Evolutionary conservation across 1,140 invertebrate species (phyloP), one percentile per base, ranked within the genome.

Genomic region (Zaprionus ghesquierei): DNA sequence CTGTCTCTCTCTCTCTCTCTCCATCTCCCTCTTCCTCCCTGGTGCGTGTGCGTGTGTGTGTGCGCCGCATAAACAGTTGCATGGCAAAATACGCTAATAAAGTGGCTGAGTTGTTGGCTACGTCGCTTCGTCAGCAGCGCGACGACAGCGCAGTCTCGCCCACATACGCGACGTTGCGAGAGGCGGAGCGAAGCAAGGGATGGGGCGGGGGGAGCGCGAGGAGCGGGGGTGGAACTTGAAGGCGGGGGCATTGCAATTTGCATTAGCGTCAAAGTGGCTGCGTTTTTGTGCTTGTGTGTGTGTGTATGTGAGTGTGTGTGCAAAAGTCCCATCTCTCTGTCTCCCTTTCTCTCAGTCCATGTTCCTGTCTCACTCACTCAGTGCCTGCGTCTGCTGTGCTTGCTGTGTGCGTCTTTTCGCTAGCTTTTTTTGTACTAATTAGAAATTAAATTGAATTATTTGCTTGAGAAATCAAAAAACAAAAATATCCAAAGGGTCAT

Each of bases 371-470:
- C 25, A 22, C 46, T 69, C 73, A n/a, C n/a, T n/a, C n/a, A n/a
- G n/a, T 69, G 25, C 22, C 10, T 12, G 31, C 1, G 6, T 27
- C 76, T 59, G 63, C 71, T 59, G 62, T 69, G 50, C 63, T 70
- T n/a, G 63, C 69, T 38, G 35, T 38, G 35, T 69, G 64, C 68
- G 63, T 56, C 62, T 75, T 77, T 69, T 58, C 53, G 59, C 50
- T 12, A 46, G 71, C 56, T 55, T 49, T 79, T 77, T 86, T 82
- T 69, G 69, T 79, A 82, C 82, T 89, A 87, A 87, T 87, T 87
- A 87, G 82, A 87, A 87, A 87, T 73, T 81, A 89, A 87, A 87
- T 87, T 87, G 79, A 87, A 87, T 87, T 87, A 87, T 87, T 87
- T 87, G 82, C 82, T 74, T 87, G 81, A 86, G 82, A 80, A 86